Conservation (phyloP, 2,888 invertebrate genomes). For the Stictocephala bisonia region DNA sequence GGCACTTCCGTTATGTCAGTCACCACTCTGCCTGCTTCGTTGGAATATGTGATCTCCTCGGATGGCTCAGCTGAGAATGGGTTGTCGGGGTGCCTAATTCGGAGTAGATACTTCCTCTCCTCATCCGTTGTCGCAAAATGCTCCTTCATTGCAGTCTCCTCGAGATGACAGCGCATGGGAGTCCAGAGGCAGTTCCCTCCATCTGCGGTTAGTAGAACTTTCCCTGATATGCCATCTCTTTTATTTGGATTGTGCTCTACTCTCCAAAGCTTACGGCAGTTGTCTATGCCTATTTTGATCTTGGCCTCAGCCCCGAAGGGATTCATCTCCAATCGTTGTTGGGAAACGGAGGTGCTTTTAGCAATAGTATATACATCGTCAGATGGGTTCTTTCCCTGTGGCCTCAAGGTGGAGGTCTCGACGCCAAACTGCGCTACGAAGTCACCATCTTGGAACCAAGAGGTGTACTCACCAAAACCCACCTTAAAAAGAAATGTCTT, state of each 20-base stretch:
- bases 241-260: conserved; percentile 25
- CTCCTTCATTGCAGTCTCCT: conserved; percentile 40
- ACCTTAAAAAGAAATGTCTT: conserved; percentile 26
- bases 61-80: background rate
- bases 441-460: conserved; percentile 37
- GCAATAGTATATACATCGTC: conserved; percentile 34
- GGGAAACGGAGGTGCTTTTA: conserved; percentile 19
- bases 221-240: background rate
- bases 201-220: conserved; percentile 27
- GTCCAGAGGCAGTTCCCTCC: conserved; percentile 31
- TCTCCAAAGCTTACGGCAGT: conserved; percentile 40
- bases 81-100: background rate
- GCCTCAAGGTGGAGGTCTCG: conserved; percentile 30
- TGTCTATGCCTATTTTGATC: conserved; percentile 26
- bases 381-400: conserved; percentile 34
- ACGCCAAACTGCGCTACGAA: conserved; percentile 43
- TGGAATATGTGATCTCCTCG: background rate
- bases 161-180: conserved; percentile 18
- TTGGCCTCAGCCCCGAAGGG: conserved; percentile 33
- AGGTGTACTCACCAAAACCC: conserved; percentile 38
- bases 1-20: background rate
- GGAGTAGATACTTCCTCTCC: background rate
- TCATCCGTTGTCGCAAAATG: background rate
- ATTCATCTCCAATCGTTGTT: conserved; percentile 23
- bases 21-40: background rate